These are phyloP conservation scores for Chymomyza fuscimana DNA, from an alignment of 2,888 invertebrate species.

Conservation along the genomic window DNA sequence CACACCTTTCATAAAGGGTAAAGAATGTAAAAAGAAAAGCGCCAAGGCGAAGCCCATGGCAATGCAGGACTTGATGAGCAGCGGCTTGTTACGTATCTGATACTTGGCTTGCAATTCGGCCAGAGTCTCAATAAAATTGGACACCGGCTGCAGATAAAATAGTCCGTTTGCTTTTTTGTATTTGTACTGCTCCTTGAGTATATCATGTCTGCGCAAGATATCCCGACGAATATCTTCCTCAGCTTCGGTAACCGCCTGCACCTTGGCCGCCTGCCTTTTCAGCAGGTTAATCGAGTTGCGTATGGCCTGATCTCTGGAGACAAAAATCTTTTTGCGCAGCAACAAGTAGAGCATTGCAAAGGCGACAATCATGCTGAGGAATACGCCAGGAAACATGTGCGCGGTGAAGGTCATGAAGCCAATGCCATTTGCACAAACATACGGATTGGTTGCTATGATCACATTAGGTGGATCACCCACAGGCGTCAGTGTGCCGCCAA, in stretches of 20 bases:
- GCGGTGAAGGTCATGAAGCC: constrained; percentile 88
- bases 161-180: constrained; percentile 71
- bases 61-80: constrained; percentile 87
- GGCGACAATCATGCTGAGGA: constrained; percentile 84
- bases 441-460: constrained; percentile 73
- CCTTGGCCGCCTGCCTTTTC: constrained; percentile 86
- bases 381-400: constrained; percentile 89
- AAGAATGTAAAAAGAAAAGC: constrained; percentile 89
- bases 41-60: constrained; percentile 86
- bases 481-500: constrained; percentile 93
- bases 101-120: constrained; percentile 85
- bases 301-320: constrained; percentile 82
- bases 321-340: constrained; percentile 83
- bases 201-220: constrained; percentile 85
- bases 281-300: constrained; percentile 89
- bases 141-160: constrained; percentile 71
- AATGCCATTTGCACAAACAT: constrained; percentile 81
- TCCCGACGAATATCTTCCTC: constrained; percentile 89
- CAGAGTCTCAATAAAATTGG: constrained; percentile 83
- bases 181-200: constrained; percentile 83
- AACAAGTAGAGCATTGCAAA: constrained; percentile 86
- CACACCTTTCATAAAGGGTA: constrained; percentile 85
- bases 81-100: constrained; percentile 86
- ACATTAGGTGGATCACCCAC: constrained; percentile 91
- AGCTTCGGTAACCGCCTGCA: constrained; percentile 87